These are phyloP conservation scores for Xiphydria camelus DNA, from an alignment of 2,888 invertebrate species.

Conservation along the genomic window DNA sequence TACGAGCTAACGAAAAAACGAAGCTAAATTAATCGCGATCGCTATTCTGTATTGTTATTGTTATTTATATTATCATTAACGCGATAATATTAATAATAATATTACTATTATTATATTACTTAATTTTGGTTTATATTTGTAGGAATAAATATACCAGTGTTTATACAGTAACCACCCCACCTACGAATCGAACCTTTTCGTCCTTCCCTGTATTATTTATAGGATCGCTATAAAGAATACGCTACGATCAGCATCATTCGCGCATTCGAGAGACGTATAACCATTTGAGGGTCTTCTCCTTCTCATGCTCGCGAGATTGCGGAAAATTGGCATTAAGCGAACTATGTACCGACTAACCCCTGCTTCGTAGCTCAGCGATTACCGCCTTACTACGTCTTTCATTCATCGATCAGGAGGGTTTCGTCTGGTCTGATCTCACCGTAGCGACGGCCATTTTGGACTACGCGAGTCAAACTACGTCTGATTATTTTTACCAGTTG, in stretches of 20 bases:
- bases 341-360: too few relatives aligned
- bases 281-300: not conserved
- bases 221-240: too few relatives aligned
- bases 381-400: conserved; percentile 31
- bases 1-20: conserved; percentile 10
- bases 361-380: conserved; percentile 13
- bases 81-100: conserved; percentile 39
- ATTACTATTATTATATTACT: conserved; percentile 34
- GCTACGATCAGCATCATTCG: too few relatives aligned
- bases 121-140: conserved; percentile 51
- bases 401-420: conserved; percentile 48
- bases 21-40: conserved; percentile 22
- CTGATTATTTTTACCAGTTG: conserved; percentile 1
- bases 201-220: not conserved
- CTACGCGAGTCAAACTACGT: conserved; percentile 26
- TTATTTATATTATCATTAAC: conserved; percentile 38
- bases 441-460: conserved; percentile 39
- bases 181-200: too few relatives aligned
- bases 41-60: conserved; percentile 47
- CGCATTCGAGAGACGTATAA: too few relatives aligned
- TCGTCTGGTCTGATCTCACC: too few relatives aligned
- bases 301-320: not conserved
- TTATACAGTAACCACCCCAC: conserved; percentile 49
- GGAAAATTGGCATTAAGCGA: too few relatives aligned
- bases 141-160: conserved; percentile 55